phyloP scores from a whole-genome alignment of 2,888 invertebrate genomes.

The Metalampra italica region DNA sequence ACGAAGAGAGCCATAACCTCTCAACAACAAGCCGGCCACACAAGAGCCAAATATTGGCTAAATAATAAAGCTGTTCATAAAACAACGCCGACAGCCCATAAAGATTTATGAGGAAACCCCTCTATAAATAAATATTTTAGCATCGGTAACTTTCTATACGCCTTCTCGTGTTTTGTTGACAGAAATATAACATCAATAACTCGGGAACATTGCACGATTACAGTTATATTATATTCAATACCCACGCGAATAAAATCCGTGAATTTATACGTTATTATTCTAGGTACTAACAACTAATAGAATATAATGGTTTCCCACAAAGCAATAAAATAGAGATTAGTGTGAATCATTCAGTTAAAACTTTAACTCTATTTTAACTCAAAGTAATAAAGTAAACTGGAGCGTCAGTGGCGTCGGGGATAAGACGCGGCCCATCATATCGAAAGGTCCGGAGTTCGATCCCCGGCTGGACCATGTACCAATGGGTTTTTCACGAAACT shows the following conservation, averaged over 20 bases:
- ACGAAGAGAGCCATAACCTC: background rate
- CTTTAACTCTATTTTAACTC: no score
- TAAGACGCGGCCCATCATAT: no score
- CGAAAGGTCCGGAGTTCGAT: no score
- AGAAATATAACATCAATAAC: slow-evolving; percentile 9
- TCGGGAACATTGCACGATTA: slow-evolving; percentile 3
- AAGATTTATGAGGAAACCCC: slow-evolving; percentile 25
- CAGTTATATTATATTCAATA: slow-evolving; percentile 1
- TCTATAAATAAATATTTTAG: slow-evolving; percentile 26
- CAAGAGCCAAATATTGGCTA: slow-evolving; percentile 7
- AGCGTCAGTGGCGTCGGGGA: no score
- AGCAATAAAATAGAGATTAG: no score
- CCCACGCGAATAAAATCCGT: slow-evolving; percentile 7
- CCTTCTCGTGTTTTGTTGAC: slow-evolving; percentile 10
- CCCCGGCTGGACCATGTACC: no score
- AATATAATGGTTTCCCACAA: background rate
- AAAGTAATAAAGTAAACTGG: background rate
- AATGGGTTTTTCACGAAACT: no score
- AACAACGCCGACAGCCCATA: slow-evolving; percentile 22
- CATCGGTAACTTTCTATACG: slow-evolving; percentile 22
- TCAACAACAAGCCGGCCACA: slow-evolving; percentile 1
- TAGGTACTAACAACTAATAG: background rate
- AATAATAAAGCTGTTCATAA: slow-evolving; percentile 22
- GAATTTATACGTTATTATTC: slow-evolving; percentile 1
- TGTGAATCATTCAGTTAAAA: no score